A percentile compares a stretch with the other conserved stretches of the same genome.
These are phyloP conservation scores for Enteromius thamalakanensis DNA, from an alignment of 2,797 vertebrate species.

Conservation along the genomic window DNA sequence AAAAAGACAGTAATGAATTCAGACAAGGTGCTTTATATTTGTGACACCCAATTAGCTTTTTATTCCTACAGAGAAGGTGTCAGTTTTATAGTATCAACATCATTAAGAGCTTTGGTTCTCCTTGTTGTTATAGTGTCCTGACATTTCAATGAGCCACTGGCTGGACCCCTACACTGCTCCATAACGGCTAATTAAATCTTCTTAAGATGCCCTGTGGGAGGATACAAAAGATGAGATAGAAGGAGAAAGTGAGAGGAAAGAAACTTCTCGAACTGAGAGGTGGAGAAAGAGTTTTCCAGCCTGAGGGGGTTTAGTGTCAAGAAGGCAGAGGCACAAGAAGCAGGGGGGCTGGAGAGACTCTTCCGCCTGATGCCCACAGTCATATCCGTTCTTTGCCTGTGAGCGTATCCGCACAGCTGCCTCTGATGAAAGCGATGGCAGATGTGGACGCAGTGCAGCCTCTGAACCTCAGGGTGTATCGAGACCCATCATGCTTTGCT, in stretches of 20 bases:
- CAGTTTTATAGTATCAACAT: slow-evolving; percentile 73
- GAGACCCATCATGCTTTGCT: slow-evolving; percentile 17
- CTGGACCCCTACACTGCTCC: slow-evolving; percentile 51
- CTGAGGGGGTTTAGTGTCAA: slow-evolving; percentile 27
- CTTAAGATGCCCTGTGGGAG: slow-evolving; percentile 41
- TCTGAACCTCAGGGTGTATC: slow-evolving; percentile 34
- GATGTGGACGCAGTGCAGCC: slow-evolving; percentile 45
- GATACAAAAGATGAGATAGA: slow-evolving; percentile 25
- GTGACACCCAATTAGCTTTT: slow-evolving; percentile 71
- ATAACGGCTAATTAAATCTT: slow-evolving; percentile 65
- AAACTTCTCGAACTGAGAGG: slow-evolving; percentile 8
- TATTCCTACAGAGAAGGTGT: slow-evolving; percentile 68
- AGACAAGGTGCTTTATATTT: slow-evolving; percentile 70
- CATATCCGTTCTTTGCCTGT: slow-evolving; percentile 22
- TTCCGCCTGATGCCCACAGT: slow-evolving; percentile 41
- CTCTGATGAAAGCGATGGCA: slow-evolving; percentile 41
- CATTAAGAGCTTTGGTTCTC: slow-evolving; percentile 72
- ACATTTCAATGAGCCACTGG: slow-evolving; percentile 69
- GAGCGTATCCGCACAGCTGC: slow-evolving; percentile 36
- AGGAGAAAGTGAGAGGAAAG: slow-evolving; percentile 26
- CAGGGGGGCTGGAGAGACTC: slow-evolving; percentile 24
- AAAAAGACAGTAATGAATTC: slow-evolving; percentile 75
- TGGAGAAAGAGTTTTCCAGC: slow-evolving; percentile 11
- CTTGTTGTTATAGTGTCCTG: slow-evolving; percentile 69
- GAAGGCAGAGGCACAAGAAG: slow-evolving; percentile 12